Percentiles rank a stretch among this genome's conserved stretches.
Evolutionary conservation across 2,113 vertebrate species (phyloP).

Genomic region (Catharus minimus): DNA sequence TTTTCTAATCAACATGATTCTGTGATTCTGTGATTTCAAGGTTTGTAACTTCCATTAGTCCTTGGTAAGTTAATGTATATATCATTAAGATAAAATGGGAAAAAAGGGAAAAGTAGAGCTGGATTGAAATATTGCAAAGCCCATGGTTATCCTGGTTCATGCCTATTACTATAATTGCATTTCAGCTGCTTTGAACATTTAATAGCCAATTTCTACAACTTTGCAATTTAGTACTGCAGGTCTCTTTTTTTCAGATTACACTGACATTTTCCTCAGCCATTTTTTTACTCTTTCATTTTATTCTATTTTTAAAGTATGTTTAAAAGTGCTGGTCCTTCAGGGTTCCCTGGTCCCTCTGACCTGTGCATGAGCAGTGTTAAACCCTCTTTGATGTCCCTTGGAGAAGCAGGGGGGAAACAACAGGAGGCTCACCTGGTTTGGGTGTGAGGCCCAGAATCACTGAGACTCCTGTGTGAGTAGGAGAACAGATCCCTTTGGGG

Average conservation of each 20-base stretch:
- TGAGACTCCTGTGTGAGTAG: rapidly evolving
- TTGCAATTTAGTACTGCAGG: not conserved
- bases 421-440: not conserved
- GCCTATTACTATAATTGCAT: not conserved
- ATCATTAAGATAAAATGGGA: not conserved
- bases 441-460: rapidly evolving
- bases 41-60: not conserved
- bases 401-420: too few relatives aligned
- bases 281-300: not conserved
- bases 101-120: not conserved
- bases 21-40: not conserved
- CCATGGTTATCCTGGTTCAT: not conserved
- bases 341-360: not conserved
- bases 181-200: not conserved
- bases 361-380: not conserved
- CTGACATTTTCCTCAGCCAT: not conserved
- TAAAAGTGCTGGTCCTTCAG: not conserved
- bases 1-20: not conserved
- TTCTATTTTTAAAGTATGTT: not conserved
- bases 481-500: not conserved
- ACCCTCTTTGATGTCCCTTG: not conserved
- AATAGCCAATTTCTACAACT: not conserved
- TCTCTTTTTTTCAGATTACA: not conserved
- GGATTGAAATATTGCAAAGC: not conserved
- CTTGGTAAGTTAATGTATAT: not conserved